Conservation (phyloP, 1,140 invertebrate genomes). For the Maniola jurtina region DNA sequence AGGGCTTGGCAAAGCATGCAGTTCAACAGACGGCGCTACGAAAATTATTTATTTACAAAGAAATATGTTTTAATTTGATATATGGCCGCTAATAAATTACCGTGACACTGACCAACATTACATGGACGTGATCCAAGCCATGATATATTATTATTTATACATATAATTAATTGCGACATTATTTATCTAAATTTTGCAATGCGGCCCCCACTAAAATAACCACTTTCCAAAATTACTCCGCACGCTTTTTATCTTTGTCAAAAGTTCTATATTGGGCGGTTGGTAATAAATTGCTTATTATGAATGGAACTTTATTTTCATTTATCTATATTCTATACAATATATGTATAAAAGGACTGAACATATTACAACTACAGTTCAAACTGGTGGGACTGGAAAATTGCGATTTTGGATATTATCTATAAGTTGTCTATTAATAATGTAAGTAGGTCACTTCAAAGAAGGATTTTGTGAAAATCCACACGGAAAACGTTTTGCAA, state of each 20-base stretch:
- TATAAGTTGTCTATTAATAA: no score
- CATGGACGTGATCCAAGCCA: conserved; percentile 43
- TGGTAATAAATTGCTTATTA: background rate
- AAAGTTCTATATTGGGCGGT: conserved; percentile 6
- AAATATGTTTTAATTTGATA: conserved; percentile 37
- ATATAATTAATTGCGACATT: conserved; percentile 30
- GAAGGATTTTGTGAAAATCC: no score
- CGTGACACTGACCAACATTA: conserved; percentile 35
- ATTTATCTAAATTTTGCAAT: conserved; percentile 34
- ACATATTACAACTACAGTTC: no score
- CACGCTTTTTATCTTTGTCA: conserved; percentile 12
- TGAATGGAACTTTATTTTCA: no score
- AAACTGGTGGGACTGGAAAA: no score
- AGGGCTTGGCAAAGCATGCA: conserved; percentile 19
- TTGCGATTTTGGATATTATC: no score
- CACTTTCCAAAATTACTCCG: conserved; percentile 22
- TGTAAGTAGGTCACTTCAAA: no score
- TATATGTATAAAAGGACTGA: no score
- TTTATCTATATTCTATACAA: no score
- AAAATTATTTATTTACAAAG: conserved; percentile 32
- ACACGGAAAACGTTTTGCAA: no score
- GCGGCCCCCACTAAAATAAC: conserved; percentile 23
- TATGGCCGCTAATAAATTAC: conserved; percentile 33
- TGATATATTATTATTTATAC: conserved; percentile 36
- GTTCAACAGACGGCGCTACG: conserved; percentile 17